Percentiles rank a stretch among this genome's conserved stretches.
Evolutionary conservation across 2,888 invertebrate genomes (phyloP).

Genomic region (Escarpia spicata): DNA sequence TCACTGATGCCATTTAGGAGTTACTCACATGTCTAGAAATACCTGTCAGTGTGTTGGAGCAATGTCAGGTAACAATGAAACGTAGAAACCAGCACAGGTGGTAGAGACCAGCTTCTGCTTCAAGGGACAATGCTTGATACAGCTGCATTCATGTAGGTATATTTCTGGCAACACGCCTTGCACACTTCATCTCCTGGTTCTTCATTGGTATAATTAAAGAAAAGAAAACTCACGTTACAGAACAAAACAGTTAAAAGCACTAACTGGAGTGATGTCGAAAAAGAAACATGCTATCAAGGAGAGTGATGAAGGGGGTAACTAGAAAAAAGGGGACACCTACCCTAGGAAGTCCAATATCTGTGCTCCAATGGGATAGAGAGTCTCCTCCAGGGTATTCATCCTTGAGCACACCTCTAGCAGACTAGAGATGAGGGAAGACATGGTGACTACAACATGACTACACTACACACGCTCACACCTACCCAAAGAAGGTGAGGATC

Average conservation of each 20-base stretch:
- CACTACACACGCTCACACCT: background rate
- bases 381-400: background rate
- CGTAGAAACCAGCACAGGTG: no score
- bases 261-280: background rate
- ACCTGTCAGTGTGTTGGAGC: background rate
- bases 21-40: background rate
- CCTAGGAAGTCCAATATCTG: constrained; percentile 13
- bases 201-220: background rate
- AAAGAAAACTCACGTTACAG: background rate
- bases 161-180: no score
- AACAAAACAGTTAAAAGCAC: background rate
- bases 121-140: no score
- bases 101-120: no score
- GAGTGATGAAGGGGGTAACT: background rate
- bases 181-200: no score
- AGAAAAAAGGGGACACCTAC: background rate
- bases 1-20: background rate
- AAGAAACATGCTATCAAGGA: background rate
- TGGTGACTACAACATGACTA: background rate
- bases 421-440: background rate
- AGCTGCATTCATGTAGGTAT: no score
- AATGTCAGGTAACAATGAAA: no score
- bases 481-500: constrained; percentile 11
- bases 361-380: background rate
- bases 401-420: background rate